These are phyloP conservation scores for Stramonita haemastoma DNA, from an alignment of 2,888 invertebrate species.

Conservation along the genomic window DNA sequence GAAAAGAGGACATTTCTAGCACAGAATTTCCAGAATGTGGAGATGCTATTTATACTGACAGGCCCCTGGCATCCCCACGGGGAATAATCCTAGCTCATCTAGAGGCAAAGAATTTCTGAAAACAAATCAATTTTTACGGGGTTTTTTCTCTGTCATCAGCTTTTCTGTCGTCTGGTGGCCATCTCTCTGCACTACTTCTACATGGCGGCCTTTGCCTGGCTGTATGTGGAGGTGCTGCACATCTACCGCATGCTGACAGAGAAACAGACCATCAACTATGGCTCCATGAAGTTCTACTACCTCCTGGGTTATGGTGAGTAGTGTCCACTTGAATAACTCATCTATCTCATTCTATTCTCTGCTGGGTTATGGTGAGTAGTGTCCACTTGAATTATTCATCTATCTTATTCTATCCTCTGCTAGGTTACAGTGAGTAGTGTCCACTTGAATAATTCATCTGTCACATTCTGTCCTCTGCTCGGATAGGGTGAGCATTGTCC, in stretches of 20 bases:
- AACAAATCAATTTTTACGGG: too few species aligned
- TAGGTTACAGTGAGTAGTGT: not conserved
- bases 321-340: not conserved
- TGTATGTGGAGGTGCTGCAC: slow-evolving; percentile 93
- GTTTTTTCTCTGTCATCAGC: slow-evolving; percentile 78
- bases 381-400: too few species aligned
- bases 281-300: slow-evolving; percentile 93
- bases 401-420: not conserved
- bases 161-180: slow-evolving; percentile 91
- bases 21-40: too few species aligned
- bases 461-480: too few species aligned
- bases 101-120: too few species aligned
- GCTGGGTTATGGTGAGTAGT: too few species aligned
- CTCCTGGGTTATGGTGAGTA: slow-evolving; percentile 91
- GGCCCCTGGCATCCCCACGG: too few species aligned
- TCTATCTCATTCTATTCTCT: too few species aligned
- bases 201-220: slow-evolving; percentile 93
- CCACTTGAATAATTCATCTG: not conserved
- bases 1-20: too few species aligned
- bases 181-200: slow-evolving; percentile 96
- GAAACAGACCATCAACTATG: slow-evolving; percentile 96
- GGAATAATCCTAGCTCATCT: too few species aligned
- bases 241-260: slow-evolving; percentile 95
- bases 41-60: too few species aligned
- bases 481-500: too few species aligned